Conservation (phyloP, 2,797 vertebrate genomes). For the Gobio occitaniae region DNA sequence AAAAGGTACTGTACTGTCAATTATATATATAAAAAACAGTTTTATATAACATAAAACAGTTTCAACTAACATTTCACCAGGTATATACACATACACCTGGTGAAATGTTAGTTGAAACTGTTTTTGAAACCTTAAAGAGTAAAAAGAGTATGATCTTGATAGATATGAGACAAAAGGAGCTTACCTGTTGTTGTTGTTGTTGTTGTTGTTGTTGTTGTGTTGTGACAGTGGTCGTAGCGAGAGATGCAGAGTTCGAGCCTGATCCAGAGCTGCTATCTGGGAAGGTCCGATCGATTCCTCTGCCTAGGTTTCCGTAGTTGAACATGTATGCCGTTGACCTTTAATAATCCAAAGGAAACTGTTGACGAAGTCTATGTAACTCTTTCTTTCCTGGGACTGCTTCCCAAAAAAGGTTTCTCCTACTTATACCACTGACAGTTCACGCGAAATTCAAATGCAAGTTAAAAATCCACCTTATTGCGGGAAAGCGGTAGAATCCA, state of each 20-base stretch:
- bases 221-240: slow-evolving; percentile 61
- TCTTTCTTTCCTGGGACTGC: slow-evolving; percentile 7
- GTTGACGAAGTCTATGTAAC: not conserved
- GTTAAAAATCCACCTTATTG: slow-evolving; percentile 72
- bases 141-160: not conserved
- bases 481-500: slow-evolving; percentile 74
- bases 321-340: slow-evolving; percentile 74
- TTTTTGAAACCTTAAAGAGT: not conserved
- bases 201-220: slow-evolving; percentile 75
- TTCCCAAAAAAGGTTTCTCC: not conserved
- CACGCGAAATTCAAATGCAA: slow-evolving; percentile 70
- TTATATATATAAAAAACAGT: not conserved
- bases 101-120: not conserved
- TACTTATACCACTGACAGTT: slow-evolving; percentile 41
- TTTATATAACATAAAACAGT: too few species aligned
- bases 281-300: slow-evolving; percentile 73
- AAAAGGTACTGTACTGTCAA: not conserved
- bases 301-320: slow-evolving; percentile 75
- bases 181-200: slow-evolving; percentile 80
- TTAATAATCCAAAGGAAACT: slow-evolving; percentile 40
- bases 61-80: too few species aligned
- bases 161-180: slow-evolving; percentile 3
- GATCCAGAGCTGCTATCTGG: slow-evolving; percentile 68
- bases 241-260: slow-evolving; percentile 65
- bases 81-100: too few species aligned